Percentiles rank a stretch among this genome's conserved stretches.
Conservation (phyloP, 2,888 invertebrate genomes). For the Epiblema foenella region DNA sequence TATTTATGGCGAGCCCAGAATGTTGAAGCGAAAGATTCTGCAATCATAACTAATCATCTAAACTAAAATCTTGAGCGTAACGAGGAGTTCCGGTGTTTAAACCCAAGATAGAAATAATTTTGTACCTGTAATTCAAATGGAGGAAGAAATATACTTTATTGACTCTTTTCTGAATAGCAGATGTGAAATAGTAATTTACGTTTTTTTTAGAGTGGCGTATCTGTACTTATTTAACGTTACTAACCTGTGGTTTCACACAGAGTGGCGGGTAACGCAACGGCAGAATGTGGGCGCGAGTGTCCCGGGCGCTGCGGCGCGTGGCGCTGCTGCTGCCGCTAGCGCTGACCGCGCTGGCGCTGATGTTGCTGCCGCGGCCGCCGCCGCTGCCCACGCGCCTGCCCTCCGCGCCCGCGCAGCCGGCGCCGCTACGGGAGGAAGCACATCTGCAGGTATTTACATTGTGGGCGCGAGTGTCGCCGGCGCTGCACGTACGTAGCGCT, state of each 20-base stretch:
- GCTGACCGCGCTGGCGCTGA: conserved; percentile 81
- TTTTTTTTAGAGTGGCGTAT: neutral
- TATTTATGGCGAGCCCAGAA: too few species aligned
- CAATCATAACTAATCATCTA: too few species aligned
- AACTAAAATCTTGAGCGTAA: too few species aligned
- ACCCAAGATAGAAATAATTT: too few species aligned
- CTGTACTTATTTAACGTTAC: neutral
- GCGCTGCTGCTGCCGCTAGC: conserved; percentile 80
- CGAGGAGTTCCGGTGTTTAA: too few species aligned
- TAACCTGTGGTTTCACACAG: conserved; percentile 30
- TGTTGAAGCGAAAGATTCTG: too few species aligned
- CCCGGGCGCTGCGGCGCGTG: conserved; percentile 74
- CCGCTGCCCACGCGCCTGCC: conserved; percentile 55
- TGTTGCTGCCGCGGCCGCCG: conserved; percentile 77
- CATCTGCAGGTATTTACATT: conserved; percentile 53
- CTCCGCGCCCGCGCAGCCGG: conserved; percentile 52
- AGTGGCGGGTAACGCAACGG: conserved; percentile 48
- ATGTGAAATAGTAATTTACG: neutral
- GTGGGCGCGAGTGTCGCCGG: too few species aligned
- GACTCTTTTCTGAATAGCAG: too few species aligned
- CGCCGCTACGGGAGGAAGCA: conserved; percentile 54
- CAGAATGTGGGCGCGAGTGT: conserved; percentile 72
- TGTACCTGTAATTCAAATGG: too few species aligned
- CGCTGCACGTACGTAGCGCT: neutral
- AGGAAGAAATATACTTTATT: too few species aligned